Conservation (phyloP, 1,140 invertebrate genomes). For the Diplogasteroides magnus region DNA sequence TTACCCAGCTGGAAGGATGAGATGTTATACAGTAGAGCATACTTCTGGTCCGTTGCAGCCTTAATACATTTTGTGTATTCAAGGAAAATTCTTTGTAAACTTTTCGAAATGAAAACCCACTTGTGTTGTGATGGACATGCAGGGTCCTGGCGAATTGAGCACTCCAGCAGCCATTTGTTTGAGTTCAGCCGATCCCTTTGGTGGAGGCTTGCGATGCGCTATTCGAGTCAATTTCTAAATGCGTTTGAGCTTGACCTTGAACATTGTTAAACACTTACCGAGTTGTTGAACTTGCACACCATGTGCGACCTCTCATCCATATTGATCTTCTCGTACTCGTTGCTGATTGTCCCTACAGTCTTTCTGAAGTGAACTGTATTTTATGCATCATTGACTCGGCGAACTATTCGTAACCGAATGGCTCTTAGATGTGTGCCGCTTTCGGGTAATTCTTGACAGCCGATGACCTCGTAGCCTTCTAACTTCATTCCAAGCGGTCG, state of each 20-base stretch:
- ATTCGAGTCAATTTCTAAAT: constrained; percentile 51
- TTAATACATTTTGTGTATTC: too few relatives aligned
- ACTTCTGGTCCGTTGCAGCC: constrained; percentile 55
- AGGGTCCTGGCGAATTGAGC: background rate
- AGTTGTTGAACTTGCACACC: constrained; percentile 54
- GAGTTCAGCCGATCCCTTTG: constrained; percentile 39
- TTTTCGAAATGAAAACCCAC: too few relatives aligned
- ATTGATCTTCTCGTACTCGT: constrained; percentile 54
- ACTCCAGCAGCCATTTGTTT: constrained; percentile 33
- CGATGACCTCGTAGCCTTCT: too few relatives aligned
- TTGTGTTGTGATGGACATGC: background rate
- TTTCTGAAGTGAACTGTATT: constrained; percentile 48
- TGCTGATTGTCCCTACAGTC: constrained; percentile 52
- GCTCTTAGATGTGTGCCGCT: too few relatives aligned
- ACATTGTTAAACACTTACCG: constrained; percentile 32
- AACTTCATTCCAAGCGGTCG: too few relatives aligned
- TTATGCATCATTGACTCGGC: too few relatives aligned
- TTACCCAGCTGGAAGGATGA: constrained; percentile 55
- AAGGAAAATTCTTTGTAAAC: too few relatives aligned
- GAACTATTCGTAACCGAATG: too few relatives aligned
- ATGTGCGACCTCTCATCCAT: constrained; percentile 53
- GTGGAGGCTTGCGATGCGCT: constrained; percentile 53
- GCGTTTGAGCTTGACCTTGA: background rate
- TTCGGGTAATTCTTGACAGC: too few relatives aligned
- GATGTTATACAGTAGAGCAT: constrained; percentile 53